A percentile compares a stretch with the other conserved stretches of the same genome.
These are phyloP conservation scores for Acanthacorydalis orientalis DNA, from an alignment of 2,888 invertebrate genomes.

Conservation along the genomic window DNA sequence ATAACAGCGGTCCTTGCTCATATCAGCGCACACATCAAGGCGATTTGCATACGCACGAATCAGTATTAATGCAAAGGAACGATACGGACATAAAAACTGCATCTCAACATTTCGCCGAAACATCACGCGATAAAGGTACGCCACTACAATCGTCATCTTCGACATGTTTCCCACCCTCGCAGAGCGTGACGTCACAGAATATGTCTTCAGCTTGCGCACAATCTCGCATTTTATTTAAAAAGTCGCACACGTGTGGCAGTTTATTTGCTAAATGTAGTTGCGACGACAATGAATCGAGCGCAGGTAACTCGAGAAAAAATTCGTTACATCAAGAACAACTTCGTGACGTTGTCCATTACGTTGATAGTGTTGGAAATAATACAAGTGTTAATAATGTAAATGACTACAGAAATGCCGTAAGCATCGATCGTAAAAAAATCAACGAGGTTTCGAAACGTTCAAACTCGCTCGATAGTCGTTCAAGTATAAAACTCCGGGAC, in stretches of 20 bases:
- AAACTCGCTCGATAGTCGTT: neutral
- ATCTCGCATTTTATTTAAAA: conserved; percentile 17
- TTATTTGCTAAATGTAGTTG: conserved; percentile 27
- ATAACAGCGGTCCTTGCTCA: too few relatives aligned
- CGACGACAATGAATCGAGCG: conserved; percentile 14
- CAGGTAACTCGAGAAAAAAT: conserved; percentile 1
- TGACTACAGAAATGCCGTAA: too few relatives aligned
- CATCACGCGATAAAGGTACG: neutral
- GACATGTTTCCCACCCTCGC: conserved; percentile 5
- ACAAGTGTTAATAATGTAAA: neutral
- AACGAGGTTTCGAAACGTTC: neutral
- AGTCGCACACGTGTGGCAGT: conserved; percentile 26
- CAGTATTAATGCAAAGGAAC: neutral
- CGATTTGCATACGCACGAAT: too few relatives aligned
- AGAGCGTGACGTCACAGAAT: conserved; percentile 6
- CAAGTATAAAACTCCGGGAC: neutral
- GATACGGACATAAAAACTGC: neutral
- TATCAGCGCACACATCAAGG: too few relatives aligned
- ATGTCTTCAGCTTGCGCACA: neutral
- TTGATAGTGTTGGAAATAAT: neutral
- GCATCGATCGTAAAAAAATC: neutral
- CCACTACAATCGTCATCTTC: neutral
- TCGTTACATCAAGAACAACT: neutral
- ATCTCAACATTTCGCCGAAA: neutral
- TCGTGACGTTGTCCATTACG: neutral